Percentiles rank a stretch among this genome's conserved stretches.
phyloP scores from a whole-genome alignment of 2,797 vertebrate genomes.

The Erithacus rubecula region DNA sequence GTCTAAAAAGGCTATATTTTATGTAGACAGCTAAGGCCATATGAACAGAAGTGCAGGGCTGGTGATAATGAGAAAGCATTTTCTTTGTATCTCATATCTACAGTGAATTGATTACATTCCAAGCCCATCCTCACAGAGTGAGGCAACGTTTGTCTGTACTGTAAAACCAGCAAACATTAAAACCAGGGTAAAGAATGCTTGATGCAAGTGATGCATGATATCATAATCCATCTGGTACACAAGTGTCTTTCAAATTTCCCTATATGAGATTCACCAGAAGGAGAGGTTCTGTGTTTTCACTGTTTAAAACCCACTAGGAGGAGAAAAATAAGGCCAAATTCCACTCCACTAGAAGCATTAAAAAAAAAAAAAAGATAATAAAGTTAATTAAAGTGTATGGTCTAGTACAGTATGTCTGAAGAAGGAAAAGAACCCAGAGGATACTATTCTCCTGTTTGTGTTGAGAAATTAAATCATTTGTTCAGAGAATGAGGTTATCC shows the following conservation, averaged over 20 bases:
- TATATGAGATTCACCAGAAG: not conserved
- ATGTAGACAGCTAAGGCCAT: not conserved
- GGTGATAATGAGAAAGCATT: not conserved
- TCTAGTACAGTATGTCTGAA: not conserved
- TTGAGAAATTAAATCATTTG: not conserved
- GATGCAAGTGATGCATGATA: not conserved
- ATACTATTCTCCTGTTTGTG: not conserved
- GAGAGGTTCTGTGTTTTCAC: not conserved
- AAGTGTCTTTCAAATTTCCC: not conserved
- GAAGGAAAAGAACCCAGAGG: not conserved
- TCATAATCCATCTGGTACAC: not conserved
- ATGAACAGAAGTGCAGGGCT: not conserved
- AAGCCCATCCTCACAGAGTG: not conserved
- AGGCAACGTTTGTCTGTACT: not conserved
- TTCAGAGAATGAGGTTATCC: not conserved
- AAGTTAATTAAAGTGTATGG: not conserved
- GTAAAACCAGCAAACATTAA: not conserved
- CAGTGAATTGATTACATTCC: not conserved
- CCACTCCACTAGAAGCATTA: not conserved
- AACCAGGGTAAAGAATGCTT: not conserved
- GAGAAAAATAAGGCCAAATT: fast-evolving
- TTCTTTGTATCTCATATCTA: not conserved
- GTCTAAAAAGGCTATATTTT: not conserved
- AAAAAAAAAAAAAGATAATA: not conserved
- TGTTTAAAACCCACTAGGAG: not conserved